Percentiles rank a stretch among this genome's conserved stretches.
phyloP scores from a whole-genome alignment of 2,797 vertebrate genomes.

The Aeoliscus strigatus region DNA sequence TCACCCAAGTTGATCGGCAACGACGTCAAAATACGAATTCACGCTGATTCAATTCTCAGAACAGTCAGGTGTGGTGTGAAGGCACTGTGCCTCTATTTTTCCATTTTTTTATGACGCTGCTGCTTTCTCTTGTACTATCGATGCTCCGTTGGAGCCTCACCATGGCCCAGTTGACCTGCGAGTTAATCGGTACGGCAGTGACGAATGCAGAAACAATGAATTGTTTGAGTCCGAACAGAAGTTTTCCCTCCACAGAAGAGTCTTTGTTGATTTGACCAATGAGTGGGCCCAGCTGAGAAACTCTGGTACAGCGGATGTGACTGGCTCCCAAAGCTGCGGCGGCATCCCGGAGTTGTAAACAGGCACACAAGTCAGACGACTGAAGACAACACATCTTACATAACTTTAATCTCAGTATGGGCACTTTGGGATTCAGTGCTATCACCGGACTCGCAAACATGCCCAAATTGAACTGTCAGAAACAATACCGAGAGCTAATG shows the following conservation, averaged over 20 bases:
- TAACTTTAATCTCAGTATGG: not conserved
- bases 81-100: too few relatives aligned
- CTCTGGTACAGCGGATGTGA: conserved; percentile 38
- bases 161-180: conserved; percentile 44
- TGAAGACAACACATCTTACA: too few relatives aligned
- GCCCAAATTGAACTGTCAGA: conserved; percentile 14
- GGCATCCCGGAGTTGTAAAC: conserved; percentile 17
- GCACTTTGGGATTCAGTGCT: conserved; percentile 2
- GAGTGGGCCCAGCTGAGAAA: conserved; percentile 54
- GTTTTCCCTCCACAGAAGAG: conserved; percentile 58
- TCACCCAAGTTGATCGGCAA: conserved; percentile 5
- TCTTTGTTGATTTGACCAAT: conserved; percentile 62
- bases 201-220: conserved; percentile 66
- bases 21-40: conserved; percentile 6
- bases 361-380: not conserved
- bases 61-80: too few relatives aligned
- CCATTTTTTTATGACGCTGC: not conserved
- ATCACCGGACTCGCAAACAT: conserved; percentile 2
- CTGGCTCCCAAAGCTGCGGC: conserved; percentile 33
- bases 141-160: not conserved
- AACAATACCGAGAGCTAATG: conserved; percentile 10
- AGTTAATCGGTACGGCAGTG: conserved; percentile 54
- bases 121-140: conserved; percentile 6
- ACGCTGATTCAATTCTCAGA: too few relatives aligned
- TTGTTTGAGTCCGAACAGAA: conserved; percentile 48